These are phyloP conservation scores for Tangara arthus DNA, from an alignment of 2,797 vertebrate genomes.

Conservation along the genomic window DNA sequence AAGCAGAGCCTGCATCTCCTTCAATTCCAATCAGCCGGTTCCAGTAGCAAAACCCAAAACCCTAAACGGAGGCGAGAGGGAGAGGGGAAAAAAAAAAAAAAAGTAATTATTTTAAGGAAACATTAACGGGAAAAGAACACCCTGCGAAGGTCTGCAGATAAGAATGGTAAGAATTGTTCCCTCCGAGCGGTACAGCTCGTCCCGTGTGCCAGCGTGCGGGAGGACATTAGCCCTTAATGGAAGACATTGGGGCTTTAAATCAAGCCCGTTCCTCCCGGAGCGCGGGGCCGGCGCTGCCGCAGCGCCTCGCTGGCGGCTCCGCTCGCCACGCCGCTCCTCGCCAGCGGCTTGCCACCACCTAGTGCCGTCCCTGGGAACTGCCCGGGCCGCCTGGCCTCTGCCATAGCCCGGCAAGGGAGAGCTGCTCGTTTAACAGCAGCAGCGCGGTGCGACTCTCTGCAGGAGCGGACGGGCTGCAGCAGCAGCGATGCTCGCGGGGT, in stretches of 20 bases:
- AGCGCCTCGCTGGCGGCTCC: neutral
- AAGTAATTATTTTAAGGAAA: neutral
- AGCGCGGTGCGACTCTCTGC: neutral
- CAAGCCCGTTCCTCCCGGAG: neutral
- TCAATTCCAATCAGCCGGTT: neutral
- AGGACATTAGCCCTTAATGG: neutral
- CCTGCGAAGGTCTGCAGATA: constrained; percentile 35
- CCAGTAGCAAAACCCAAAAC: neutral
- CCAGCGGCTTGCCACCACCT: constrained; percentile 74
- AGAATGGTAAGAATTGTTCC: constrained; percentile 5
- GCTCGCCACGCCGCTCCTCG: neutral
- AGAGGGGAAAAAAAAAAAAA: fast-evolving
- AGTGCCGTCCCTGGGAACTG: constrained; percentile 24
- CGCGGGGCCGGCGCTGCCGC: neutral
- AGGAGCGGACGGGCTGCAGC: neutral
- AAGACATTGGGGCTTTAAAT: neutral
- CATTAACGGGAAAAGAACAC: constrained; percentile 10
- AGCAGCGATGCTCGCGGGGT: neutral
- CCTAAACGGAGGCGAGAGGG: neutral
- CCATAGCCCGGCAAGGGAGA: neutral
- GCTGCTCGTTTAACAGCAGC: fast-evolving
- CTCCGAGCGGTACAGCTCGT: neutral
- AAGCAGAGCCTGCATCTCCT: neutral
- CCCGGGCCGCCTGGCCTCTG: neutral
- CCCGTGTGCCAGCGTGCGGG: neutral